Percentiles rank a stretch among this genome's conserved stretches.
These are phyloP conservation scores for Diplazon laetatorius DNA, from an alignment of 2,888 invertebrate genomes.

Conservation along the genomic window DNA sequence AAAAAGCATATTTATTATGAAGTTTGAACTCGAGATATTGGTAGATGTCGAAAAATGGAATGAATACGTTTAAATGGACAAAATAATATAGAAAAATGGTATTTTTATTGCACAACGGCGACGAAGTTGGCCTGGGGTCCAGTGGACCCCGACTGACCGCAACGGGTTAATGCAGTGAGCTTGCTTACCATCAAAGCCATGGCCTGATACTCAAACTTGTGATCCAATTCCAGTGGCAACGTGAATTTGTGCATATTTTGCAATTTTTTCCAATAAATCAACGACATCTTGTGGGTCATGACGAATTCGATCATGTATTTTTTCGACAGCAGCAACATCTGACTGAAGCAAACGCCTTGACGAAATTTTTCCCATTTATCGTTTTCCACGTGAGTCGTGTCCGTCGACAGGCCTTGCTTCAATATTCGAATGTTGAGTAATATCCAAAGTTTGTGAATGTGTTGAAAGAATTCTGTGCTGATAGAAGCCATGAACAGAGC, in stretches of 20 bases:
- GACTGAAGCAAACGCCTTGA: slow-evolving; percentile 78
- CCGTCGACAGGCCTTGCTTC: slow-evolving; percentile 69
- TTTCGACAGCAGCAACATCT: slow-evolving; percentile 78
- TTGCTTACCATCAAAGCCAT: slow-evolving; percentile 77
- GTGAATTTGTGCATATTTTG: slow-evolving; percentile 69
- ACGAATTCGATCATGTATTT: slow-evolving; percentile 79
- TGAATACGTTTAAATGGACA: too few relatives aligned
- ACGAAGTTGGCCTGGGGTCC: too few relatives aligned
- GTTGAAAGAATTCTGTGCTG: slow-evolving; percentile 80
- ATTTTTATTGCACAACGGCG: too few relatives aligned
- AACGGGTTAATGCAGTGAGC: not conserved
- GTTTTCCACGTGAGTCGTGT: slow-evolving; percentile 62
- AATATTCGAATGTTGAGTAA: slow-evolving; percentile 81
- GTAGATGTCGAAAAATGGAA: too few relatives aligned
- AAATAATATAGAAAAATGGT: too few relatives aligned
- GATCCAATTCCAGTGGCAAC: slow-evolving; percentile 58
- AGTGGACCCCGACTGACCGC: not conserved
- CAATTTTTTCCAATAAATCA: slow-evolving; percentile 81
- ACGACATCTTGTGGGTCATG: slow-evolving; percentile 79
- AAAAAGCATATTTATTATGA: too few relatives aligned
- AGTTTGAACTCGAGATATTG: too few relatives aligned
- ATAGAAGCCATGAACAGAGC: slow-evolving; percentile 79
- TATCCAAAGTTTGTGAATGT: slow-evolving; percentile 84
- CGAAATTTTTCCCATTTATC: slow-evolving; percentile 78
- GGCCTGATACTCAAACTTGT: slow-evolving; percentile 78